Evolutionary conservation across 2,113 vertebrate genomes (phyloP).

Genomic region (Heterotis niloticus): DNA sequence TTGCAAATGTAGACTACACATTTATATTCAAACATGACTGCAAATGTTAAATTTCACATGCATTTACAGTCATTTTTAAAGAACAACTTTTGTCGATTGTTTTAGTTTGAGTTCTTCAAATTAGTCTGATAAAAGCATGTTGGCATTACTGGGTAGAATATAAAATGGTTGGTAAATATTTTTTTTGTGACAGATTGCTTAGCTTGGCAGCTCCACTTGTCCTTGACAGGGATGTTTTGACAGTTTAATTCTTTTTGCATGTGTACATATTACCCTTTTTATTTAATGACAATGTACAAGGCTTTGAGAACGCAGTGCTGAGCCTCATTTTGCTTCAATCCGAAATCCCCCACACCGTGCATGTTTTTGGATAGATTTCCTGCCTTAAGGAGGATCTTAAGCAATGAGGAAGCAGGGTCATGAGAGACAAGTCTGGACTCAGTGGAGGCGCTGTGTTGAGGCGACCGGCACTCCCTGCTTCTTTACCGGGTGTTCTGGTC

Average conservation of each 20-base stretch:
- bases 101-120: not conserved
- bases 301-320: not conserved
- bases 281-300: not conserved
- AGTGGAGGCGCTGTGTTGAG: slow-evolving; percentile 1
- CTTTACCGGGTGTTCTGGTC: not conserved
- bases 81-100: not conserved
- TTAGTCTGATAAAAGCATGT: not conserved
- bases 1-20: not conserved
- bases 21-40: not conserved
- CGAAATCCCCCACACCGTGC: not conserved
- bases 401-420: not conserved
- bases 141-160: not conserved
- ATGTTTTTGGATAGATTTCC: not conserved
- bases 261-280: not conserved
- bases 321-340: not conserved
- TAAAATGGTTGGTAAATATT: not conserved
- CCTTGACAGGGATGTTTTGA: not conserved
- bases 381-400: not conserved
- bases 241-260: not conserved
- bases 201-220: not conserved
- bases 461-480: not conserved
- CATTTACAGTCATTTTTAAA: not conserved
- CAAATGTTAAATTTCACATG: not conserved
- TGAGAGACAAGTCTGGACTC: slow-evolving; percentile 4
- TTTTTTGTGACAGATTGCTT: not conserved